Evolutionary conservation across 1,140 invertebrate species (phyloP), one percentile per base, ranked within the genome.

Genomic region (Drosophila bifasciata): DNA sequence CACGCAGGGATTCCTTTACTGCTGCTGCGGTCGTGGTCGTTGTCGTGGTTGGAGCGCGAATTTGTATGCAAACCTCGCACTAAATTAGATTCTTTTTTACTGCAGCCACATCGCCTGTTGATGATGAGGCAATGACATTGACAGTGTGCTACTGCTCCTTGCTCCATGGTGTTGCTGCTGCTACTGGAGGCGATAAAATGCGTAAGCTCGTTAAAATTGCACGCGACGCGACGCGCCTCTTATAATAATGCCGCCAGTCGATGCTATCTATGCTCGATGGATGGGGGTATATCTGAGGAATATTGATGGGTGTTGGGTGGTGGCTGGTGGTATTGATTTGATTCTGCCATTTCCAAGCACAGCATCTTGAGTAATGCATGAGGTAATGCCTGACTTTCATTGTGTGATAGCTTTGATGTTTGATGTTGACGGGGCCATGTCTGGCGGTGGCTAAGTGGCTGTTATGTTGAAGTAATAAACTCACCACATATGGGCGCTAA

Each of bases 41-140:
- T 40, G 23, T 17, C 15, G 56, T 6, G 21, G 21, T 11, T 36
- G 23, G n/a, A 17, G 17, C 59, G 21, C 32, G n/a, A 64, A 89
- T 90, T 90, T 90, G 88, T 90, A 90, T 90, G 88, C 88, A 90
- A 90, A 78, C 81, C 88, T 70, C 88, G 88, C 73, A 90, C 68
- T 80, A 90, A 90, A 90, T 90, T 90, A 90, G 88, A 88, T 86
- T 76, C 77, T 88, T 88, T 86, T 88, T 88, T 89, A 88, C 83
- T 89, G 84, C 84, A 83, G 67, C 68, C 66, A 49, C 75, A 76
- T 72, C 71, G 70, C 76, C 60, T 66, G 69, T 69, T 71, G 77
- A 73, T 73, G 81, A 68, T 72, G 83, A 59, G 51, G 48, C 23
- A 16, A 52, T 46, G 62, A 63, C 66, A 69, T 56, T 41, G 60